Base-by-base conservation (phyloP, 2,113 vertebrate genomes). In the Clupea harengus region DNA sequence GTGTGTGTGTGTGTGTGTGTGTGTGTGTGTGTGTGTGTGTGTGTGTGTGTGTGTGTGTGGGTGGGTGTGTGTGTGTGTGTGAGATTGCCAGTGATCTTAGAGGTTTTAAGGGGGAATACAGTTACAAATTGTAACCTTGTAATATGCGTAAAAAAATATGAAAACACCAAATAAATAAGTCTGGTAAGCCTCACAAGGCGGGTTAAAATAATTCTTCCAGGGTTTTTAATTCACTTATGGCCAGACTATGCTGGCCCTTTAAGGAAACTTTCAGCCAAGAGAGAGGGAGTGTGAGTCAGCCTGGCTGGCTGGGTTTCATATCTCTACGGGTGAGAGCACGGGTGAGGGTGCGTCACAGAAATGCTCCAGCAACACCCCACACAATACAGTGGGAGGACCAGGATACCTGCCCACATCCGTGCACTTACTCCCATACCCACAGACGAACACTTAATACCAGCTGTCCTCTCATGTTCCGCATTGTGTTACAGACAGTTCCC, bases 211-310 rank as follows among this genome's bases (percentile, higher is more conserved):
- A 1, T 72, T 28, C 25, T 32, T 13, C 25, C 4, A n/a, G 7
- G n/a, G 57, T 2, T 72, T 72, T 72, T 6, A 72, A 72, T 57
- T 20, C 39, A 82, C 28, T 78, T 2, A 39, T 39, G 39, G 39
- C 39, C 39, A 39, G 39, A 39, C 39, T 39, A 39, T 78, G 54
- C 82, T 60, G 82, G 81, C 60, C 82, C 25, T 25, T 25, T 83
- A 72, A 81, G 81, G 44, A 0, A 2, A 45, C 46, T 45, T 44
- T 81, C 64, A 81, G 17, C 81, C 86, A 44, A 11, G 4, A 3
- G 8, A 28, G 32, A 32, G 72, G 75, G 44, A 18, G 75, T 82
- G 39, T 90, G 85, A 88, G 86, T 90, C 85, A 87, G 22, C 39
- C 20, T 83, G 45, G 6, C 20, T 83, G 45, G 6, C 52, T 84